Conservation (phyloP, 2,888 invertebrate genomes). For the Cheilosia grossa region DNA sequence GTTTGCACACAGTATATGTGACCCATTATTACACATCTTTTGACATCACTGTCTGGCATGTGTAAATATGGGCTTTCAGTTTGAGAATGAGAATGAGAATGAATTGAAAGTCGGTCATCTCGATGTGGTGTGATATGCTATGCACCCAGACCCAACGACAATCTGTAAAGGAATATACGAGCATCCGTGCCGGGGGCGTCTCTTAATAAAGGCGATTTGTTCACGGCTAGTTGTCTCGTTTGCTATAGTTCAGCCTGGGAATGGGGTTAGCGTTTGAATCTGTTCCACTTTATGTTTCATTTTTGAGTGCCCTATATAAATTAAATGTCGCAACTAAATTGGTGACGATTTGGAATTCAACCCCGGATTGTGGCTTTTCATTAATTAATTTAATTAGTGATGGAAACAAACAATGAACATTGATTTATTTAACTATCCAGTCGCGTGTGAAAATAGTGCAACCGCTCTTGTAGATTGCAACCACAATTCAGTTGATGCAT, state of each 20-base stretch:
- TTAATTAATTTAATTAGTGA: not conserved
- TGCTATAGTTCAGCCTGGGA: not conserved
- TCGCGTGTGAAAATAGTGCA: too few relatives aligned
- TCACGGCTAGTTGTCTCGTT: not conserved
- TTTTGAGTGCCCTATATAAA: too few relatives aligned
- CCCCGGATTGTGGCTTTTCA: not conserved
- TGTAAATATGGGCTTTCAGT: not conserved
- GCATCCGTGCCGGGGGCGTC: not conserved
- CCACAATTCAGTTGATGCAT: too few relatives aligned
- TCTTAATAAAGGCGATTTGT: not conserved
- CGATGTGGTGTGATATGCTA: not conserved
- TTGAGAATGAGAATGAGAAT: not conserved
- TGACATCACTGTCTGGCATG: not conserved
- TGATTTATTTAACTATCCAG: too few relatives aligned
- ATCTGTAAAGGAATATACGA: not conserved
- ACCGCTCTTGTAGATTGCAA: too few relatives aligned
- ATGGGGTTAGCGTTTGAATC: not conserved
- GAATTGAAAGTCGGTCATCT: slow-evolving; percentile 10
- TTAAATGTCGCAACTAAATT: too few relatives aligned
- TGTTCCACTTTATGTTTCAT: not conserved
- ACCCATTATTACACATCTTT: not conserved
- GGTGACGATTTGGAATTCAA: too few relatives aligned
- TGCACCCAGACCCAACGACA: not conserved
- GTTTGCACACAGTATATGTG: not conserved
- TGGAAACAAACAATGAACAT: too few relatives aligned